These are phyloP conservation scores for Elmis aenea DNA, from an alignment of 2,888 invertebrate genomes.

Conservation along the genomic window DNA sequence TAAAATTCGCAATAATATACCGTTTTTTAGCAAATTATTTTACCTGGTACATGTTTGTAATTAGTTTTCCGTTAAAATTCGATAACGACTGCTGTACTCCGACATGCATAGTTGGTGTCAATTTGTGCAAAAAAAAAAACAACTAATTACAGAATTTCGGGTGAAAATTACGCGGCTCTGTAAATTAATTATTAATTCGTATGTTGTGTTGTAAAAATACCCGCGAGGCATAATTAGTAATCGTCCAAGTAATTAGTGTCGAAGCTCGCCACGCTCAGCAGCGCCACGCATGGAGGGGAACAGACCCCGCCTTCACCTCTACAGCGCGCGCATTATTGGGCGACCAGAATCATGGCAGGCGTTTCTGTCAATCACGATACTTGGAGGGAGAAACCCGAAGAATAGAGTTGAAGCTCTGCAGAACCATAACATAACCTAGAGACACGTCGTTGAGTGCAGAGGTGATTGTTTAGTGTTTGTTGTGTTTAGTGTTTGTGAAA, in stretches of 20 bases:
- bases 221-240: slow-evolving; percentile 49
- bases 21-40: no score
- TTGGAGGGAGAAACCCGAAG: slow-evolving; percentile 35
- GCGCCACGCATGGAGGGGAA: slow-evolving; percentile 21
- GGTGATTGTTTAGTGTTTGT: slow-evolving; percentile 36
- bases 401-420: slow-evolving; percentile 31
- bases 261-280: slow-evolving; percentile 19
- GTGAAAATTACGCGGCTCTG: slow-evolving; percentile 46
- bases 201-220: slow-evolving; percentile 45
- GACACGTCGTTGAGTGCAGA: slow-evolving; percentile 38
- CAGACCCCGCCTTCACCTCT: slow-evolving; percentile 22
- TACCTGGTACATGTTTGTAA: no score
- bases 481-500: slow-evolving; percentile 35
- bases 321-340: slow-evolving; percentile 36
- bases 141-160: slow-evolving; percentile 41
- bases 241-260: slow-evolving; percentile 35
- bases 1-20: no score
- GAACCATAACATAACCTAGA: slow-evolving; percentile 41
- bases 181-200: slow-evolving; percentile 48
- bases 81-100: no score
- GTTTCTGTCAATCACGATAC: slow-evolving; percentile 42
- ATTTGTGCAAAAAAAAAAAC: slow-evolving; percentile 14
- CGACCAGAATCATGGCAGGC: slow-evolving; percentile 43
- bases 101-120: no score
- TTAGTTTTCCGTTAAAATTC: no score